These are phyloP conservation scores for Anoplius nigerrimus DNA, from an alignment of 2,888 invertebrate species.

Conservation along the genomic window DNA sequence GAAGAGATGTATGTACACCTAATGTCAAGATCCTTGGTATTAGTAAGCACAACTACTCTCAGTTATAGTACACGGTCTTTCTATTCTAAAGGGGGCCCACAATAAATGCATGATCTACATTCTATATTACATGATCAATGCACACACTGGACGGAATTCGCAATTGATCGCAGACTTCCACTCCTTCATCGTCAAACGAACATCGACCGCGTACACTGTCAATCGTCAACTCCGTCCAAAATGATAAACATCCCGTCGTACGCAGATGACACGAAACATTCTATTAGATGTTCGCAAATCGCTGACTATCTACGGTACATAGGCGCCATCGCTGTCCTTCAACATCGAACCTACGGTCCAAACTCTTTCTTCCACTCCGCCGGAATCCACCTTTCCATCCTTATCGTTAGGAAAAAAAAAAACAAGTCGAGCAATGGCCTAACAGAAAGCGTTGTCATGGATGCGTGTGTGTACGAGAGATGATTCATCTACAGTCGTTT, in stretches of 20 bases:
- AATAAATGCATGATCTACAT: constrained; percentile 36
- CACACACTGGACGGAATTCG: constrained; percentile 28
- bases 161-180: constrained; percentile 7
- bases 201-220: background rate
- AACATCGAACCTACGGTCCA: too few relatives aligned
- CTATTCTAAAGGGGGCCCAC: constrained; percentile 41
- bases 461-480: background rate
- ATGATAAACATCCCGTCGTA: constrained; percentile 25
- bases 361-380: too few relatives aligned
- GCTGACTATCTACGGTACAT: background rate
- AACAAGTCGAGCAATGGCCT: constrained; percentile 6
- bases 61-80: constrained; percentile 38
- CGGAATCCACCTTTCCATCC: too few relatives aligned
- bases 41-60: constrained; percentile 48
- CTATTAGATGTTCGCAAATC: constrained; percentile 25
- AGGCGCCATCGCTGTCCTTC: too few relatives aligned
- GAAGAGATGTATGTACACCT: background rate
- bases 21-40: constrained; percentile 22
- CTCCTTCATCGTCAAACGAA: too few relatives aligned
- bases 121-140: constrained; percentile 22
- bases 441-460: background rate
- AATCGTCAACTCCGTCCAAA: constrained; percentile 19
- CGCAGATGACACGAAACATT: constrained; percentile 27
- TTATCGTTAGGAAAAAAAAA: background rate
- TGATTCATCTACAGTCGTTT: too few relatives aligned